Base-by-base conservation (phyloP, 64 coral and sea anemone species). In the Stichodactyla mertensii region DNA sequence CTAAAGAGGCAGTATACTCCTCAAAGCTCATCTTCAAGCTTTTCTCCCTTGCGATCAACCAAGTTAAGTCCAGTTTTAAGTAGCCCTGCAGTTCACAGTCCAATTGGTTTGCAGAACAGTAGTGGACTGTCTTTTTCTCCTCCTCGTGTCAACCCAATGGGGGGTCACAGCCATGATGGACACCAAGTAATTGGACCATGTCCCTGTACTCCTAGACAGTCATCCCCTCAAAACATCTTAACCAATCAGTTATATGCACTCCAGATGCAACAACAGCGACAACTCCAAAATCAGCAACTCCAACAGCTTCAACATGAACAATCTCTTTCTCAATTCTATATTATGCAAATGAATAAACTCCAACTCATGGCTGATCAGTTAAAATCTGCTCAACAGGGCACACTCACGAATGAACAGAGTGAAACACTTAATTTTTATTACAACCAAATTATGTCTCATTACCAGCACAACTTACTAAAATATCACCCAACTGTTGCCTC, bases 241-340 rank as follows among this genome's bases (percentile, higher is more conserved):
- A 54, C 78, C 14, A 81, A 16, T 81, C 83, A 85, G 60, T 52
- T 85, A 24, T 92, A 92, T 83, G 86, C 90, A 57, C 52, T 92
- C 4, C 90, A 92, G 36, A 61, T 87, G 16, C 89, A 90, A 66
- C 88, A 89, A 54, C 89, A 91, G 57, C 85, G 86, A 10, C 85
- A 91, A 22, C 55, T 87, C 57, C 90, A 91, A 58, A 55, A 82
- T 52, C 90, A 69, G 16, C 45, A 79, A 52, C 74, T 20, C 12
- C 84, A 92, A 16, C 85, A 92, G 58, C 57, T 87, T 74, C 84
- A 92, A 22, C 85, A 90, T 57, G 78, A 92, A 23, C 90, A 87
- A 60, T 86, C 52, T 31, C 85, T 92, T 22, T 14, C 86, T 70
- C 85, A 92, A 20, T 92, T 81, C 26, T 52, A 87, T 8, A 92